phyloP scores from a whole-genome alignment of 1,140 invertebrate species.

The Drosophila elegans region DNA sequence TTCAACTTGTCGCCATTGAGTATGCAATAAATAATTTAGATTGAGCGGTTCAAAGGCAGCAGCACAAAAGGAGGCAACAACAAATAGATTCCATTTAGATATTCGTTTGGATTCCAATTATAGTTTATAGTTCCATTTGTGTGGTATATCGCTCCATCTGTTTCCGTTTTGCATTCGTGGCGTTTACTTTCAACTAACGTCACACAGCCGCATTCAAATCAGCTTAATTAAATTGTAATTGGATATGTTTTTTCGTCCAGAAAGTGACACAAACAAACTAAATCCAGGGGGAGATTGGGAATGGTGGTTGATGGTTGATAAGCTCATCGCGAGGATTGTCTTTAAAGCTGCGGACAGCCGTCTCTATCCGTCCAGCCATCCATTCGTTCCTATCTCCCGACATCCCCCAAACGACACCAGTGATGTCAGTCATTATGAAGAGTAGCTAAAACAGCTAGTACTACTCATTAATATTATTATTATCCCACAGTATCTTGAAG shows the following conservation, averaged over 20 bases:
- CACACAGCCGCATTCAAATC: constrained; percentile 46
- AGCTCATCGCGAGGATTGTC: constrained; percentile 39
- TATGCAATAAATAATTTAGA: constrained; percentile 19
- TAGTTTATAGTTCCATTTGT: constrained; percentile 20
- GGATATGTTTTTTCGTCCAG: constrained; percentile 52
- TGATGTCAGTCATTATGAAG: background rate
- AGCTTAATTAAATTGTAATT: constrained; percentile 80
- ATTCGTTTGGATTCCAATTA: constrained; percentile 15
- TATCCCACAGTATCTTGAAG: no score
- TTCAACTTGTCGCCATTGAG: background rate
- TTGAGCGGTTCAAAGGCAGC: background rate
- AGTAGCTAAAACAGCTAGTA: background rate
- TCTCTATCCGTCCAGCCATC: constrained; percentile 9
- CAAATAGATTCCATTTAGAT: constrained; percentile 9
- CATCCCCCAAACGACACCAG: constrained; percentile 1
- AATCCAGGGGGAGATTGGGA: background rate
- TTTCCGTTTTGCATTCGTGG: background rate
- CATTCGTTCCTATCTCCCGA: background rate
- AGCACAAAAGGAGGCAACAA: constrained; percentile 1
- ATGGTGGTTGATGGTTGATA: constrained; percentile 45
- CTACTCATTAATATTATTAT: no score
- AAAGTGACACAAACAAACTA: constrained; percentile 7
- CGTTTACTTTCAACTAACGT: constrained; percentile 32
- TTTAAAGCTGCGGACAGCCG: constrained; percentile 44
- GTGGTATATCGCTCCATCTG: constrained; percentile 7